Evolutionary conservation across 2,113 vertebrate genomes (phyloP), one percentile per base, ranked within the genome.

Genomic region (Strix uralensis): DNA sequence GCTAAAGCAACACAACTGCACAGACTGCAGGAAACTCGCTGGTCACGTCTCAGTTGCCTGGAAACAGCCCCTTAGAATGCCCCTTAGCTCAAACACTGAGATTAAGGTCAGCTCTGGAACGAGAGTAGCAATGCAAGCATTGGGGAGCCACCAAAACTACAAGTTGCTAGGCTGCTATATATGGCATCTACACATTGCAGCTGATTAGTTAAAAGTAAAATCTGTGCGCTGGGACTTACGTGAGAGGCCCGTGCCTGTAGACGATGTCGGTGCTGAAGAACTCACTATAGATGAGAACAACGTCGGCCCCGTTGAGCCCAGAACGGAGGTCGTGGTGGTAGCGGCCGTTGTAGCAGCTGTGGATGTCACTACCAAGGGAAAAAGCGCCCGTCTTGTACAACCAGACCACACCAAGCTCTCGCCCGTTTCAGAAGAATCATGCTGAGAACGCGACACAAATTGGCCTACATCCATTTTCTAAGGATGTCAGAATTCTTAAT

Each of bases 271-370:
- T 8, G 97, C 25, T 17, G 98, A 81, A 12, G 98, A 81, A 15
- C 95, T 95, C 3, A 90, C 87, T 74, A 98, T 81, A 0, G 98
- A 97, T 0, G 97, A 77, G 40, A 98, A 98, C 78, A 98, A 44
- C 0, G 97, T 83, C 62, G 98, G 89, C 9, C 97, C 98, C 1
- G 97, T 32, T 15, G 96, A 61, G 32, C 96, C 96, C 36, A 96
- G 96, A 38, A 86, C 95, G 15, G 98, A 97, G 65, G 71, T 44
- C 9, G 78, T 88, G 58, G 83, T 95, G 59, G 93, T 97, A 65
- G 97, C 49, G 18, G 98, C 90, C 3, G 98, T 92, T 5, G 98
- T 93, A 7, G 98, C 94, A 36, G 94, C 21, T 59, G 86, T 61
- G 55, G 92, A 71, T 11, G 91, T 67, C 22, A 55, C 97, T 97